These are phyloP conservation scores for Drosophila testacea DNA, from an alignment of 2,888 invertebrate species.

Conservation along the genomic window DNA sequence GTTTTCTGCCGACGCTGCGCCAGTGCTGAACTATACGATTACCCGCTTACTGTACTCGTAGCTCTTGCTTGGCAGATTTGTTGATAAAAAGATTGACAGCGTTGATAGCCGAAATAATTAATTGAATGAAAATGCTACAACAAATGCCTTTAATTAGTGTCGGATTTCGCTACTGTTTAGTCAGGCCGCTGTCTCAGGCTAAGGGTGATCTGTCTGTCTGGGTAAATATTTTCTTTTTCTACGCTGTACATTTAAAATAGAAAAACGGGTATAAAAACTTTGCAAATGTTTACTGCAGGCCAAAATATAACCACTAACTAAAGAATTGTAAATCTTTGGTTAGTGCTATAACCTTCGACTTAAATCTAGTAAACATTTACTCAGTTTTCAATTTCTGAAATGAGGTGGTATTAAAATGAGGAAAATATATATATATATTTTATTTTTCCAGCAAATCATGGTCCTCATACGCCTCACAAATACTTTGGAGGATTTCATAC, in stretches of 20 bases:
- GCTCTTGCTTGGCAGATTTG: slow-evolving; percentile 64
- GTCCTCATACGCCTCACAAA: too few relatives aligned
- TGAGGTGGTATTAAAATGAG: too few relatives aligned
- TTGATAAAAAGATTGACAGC: slow-evolving; percentile 80
- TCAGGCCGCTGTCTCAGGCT: slow-evolving; percentile 16
- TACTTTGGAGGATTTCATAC: too few relatives aligned
- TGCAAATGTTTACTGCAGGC: not conserved
- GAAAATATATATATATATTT: too few relatives aligned
- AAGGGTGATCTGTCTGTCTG: slow-evolving; percentile 25
- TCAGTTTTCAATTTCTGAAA: too few relatives aligned
- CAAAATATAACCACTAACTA: too few relatives aligned
- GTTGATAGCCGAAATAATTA: slow-evolving; percentile 83
- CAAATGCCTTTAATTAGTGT: slow-evolving; percentile 82
- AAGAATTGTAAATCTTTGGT: too few relatives aligned
- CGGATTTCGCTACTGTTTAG: slow-evolving; percentile 60
- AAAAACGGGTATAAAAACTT: slow-evolving; percentile 5
- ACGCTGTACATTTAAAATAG: not conserved
- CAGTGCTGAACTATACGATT: slow-evolving; percentile 15
- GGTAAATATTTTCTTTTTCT: slow-evolving; percentile 24
- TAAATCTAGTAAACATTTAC: too few relatives aligned
- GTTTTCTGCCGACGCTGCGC: slow-evolving; percentile 22
- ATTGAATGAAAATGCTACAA: slow-evolving; percentile 80
- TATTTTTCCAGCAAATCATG: too few relatives aligned
- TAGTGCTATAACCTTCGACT: too few relatives aligned
- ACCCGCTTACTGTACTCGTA: slow-evolving; percentile 21